Evolutionary conservation across 2,888 invertebrate species (phyloP), one percentile per base, ranked within the genome.

Genomic region (Drosophila borealis): DNA sequence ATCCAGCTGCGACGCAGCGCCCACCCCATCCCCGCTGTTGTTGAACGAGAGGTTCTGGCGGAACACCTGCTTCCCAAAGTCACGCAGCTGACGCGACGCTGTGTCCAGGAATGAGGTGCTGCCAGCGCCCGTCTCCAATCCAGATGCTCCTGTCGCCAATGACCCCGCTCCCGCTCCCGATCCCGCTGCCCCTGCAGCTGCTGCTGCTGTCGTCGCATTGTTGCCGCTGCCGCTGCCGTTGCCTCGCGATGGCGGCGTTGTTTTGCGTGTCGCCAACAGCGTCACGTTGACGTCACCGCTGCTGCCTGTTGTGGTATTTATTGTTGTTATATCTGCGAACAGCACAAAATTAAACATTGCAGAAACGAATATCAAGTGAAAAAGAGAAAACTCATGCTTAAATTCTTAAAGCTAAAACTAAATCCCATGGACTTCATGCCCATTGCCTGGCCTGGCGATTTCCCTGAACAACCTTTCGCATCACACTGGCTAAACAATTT

Each of bases 1-100:
- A 21, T 83, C 81, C 53, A 73, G 14, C 29, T 77, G 69, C 0
- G 57, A 4, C 25, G 49, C 50, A 6, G 34, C 13, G 19, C 33
- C 53, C 44, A 76, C 78, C 11, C 68, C 46, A 67, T 91, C 89
- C 54, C 87, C 88, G 55, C 81, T 77, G 36, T 61, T 84, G 25
- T 79, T 83, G 63, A 90, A 91, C n/a, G 92, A 80, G 8, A 91
- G 73, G 72, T 91, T 92, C 67, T 91, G 92, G 3, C 92, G 91
- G 75, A 92, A 92, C 54, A 92, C 91, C 80, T 92, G 92, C 66
- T 91, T 92, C 48, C 92, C 78, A 60, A 92, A 87, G 67, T 91
- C 92, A 11, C 90, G 88, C 57, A 92, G 61, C 68, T 92, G 92
- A 25, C 90, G 89, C 11, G 92, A 91, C 14, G 92, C 92, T 3